A percentile compares a stretch with the other conserved stretches of the same genome.
Evolutionary conservation across 1,140 invertebrate species (phyloP).

Genomic region (Drosophila aff.): DNA sequence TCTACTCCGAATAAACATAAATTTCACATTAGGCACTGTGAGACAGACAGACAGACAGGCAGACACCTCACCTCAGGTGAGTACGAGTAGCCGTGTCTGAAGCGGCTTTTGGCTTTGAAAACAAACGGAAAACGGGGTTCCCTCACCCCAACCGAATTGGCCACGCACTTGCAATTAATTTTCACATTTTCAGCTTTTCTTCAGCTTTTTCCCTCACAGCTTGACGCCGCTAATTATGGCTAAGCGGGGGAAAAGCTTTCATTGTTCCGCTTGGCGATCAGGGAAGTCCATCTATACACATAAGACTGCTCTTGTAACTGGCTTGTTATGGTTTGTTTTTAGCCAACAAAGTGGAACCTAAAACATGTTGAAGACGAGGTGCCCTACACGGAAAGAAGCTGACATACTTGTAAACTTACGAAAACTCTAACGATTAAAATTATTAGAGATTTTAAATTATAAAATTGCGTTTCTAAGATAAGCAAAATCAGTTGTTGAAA

Average conservation of each 20-base stretch:
- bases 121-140: conserved; percentile 23
- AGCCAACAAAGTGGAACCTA: conserved; percentile 73
- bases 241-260: conserved; percentile 50
- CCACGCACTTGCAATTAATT: conserved; percentile 66
- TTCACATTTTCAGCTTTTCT: conserved; percentile 57
- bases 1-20: conserved; percentile 76
- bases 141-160: conserved; percentile 28
- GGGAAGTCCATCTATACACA: conserved; percentile 22
- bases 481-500: background rate
- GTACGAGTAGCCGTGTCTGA: conserved; percentile 20
- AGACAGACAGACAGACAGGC: background rate
- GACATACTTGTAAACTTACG: too few species aligned
- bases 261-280: conserved; percentile 65
- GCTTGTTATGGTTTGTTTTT: conserved; percentile 49
- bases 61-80: conserved; percentile 26
- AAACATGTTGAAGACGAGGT: conserved; percentile 51
- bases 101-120: conserved; percentile 58
- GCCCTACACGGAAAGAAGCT: conserved; percentile 6
- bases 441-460: background rate
- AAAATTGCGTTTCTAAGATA: background rate
- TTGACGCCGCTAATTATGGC: conserved; percentile 58
- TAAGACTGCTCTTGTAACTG: conserved; percentile 29
- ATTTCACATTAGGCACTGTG: conserved; percentile 73
- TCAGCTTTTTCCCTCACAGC: conserved; percentile 4
- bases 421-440: background rate